Evolutionary conservation across 1,140 invertebrate species (phyloP), one percentile per base, ranked within the genome.

Genomic region (Coenobita brevimanus): DNA sequence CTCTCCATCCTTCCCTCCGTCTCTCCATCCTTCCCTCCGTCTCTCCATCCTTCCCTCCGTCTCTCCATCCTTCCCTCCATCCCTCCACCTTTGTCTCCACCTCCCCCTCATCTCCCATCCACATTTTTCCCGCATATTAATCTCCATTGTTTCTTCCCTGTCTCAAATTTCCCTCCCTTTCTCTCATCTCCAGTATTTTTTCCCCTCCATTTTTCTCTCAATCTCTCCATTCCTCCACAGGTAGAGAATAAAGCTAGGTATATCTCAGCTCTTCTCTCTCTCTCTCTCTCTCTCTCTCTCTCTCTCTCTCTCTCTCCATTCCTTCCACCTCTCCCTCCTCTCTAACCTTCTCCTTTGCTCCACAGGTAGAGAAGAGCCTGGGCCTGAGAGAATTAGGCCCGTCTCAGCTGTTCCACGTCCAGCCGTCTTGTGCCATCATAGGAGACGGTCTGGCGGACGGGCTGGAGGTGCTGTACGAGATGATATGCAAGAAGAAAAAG

Each of bases 401-500:
- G 13, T 41, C 84, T 1, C 84, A 86, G 62, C 76, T 79, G 1
- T 86, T 67, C 84, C 88, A 91, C 82, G 82, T 86, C 3, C 82
- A 89, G 57, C 82, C 86, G 4, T 84, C 88, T 1, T 89, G 87
- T 24, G 89, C 82, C 43, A 75, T 90, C 36, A 89, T 82, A 1
- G 88, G 88, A 10, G 89, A 86, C 62, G 82, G 87, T 1, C 38
- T 90, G 24, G 86, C 79, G 46, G 87, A 86, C 36, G 82, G 82
- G 8, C 38, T 89, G 24, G 82, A 86, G 50, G 69, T 36, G 27
- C 83, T 89, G 13, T 86, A 86, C 76, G 84, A 86, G 2, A 86
- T 86, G 84, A 86, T 86, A 3, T 86, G 84, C 41, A 86, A 86
- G 84, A 86, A 69, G 75, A 86, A 86, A 62, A 86, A 86, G 41